These are phyloP conservation scores for Lophotis ruficrista DNA, from an alignment of 2,113 vertebrate genomes.

Conservation along the genomic window DNA sequence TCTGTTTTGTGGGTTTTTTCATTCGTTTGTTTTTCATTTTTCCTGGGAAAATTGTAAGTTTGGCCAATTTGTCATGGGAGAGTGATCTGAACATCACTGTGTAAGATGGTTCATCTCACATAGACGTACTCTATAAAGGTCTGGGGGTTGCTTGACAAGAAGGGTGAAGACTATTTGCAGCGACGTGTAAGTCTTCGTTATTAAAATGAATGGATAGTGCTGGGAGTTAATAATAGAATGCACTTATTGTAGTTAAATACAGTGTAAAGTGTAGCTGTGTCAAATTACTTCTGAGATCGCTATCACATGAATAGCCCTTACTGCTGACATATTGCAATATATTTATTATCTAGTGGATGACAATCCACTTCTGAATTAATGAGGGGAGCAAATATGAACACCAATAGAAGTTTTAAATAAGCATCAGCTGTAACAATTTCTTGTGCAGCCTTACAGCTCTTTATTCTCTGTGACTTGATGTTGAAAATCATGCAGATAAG, in stretches of 20 bases:
- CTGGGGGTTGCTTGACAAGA: neutral
- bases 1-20: neutral
- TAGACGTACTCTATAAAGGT: neutral
- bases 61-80: neutral
- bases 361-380: neutral
- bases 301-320: neutral
- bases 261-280: neutral
- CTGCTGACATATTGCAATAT: neutral
- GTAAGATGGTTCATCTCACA: neutral
- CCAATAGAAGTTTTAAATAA: neutral
- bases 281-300: neutral
- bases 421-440: neutral
- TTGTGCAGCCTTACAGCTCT: neutral
- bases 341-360: neutral
- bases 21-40: neutral
- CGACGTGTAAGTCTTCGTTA: neutral
- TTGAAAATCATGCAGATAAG: constrained; percentile 1
- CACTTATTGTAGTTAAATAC: neutral
- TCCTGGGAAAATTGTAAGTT: neutral
- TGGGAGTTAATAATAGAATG: neutral
- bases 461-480: neutral
- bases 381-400: neutral
- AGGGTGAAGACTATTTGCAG: neutral
- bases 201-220: neutral
- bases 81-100: neutral